Evolutionary conservation across 2,797 vertebrate species (phyloP).

Genomic region (Meda fulgida): DNA sequence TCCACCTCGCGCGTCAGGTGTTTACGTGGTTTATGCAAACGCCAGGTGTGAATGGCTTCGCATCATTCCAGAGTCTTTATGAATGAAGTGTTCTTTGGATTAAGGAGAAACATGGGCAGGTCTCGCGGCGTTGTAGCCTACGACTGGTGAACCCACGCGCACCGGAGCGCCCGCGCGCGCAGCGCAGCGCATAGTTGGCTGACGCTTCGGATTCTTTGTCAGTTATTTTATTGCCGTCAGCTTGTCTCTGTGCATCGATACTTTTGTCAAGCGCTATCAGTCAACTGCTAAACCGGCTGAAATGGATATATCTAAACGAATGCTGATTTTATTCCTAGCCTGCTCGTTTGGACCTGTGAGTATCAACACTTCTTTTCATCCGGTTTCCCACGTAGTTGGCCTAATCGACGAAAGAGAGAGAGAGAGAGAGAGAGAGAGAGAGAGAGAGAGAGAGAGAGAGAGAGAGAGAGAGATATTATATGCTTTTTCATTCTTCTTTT

Average conservation of each 20-base stretch:
- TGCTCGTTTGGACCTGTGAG: constrained; percentile 57
- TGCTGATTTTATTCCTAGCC: constrained; percentile 48
- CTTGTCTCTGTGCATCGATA: neutral
- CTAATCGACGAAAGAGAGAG: constrained; percentile 1
- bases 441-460: too few relatives aligned
- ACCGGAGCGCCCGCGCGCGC: constrained; percentile 3
- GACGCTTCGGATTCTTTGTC: constrained; percentile 22
- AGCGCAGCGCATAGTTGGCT: constrained; percentile 16
- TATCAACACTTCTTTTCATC: constrained; percentile 15
- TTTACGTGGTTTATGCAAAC: neutral
- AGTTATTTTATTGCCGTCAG: constrained; percentile 15
- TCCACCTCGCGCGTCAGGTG: neutral
- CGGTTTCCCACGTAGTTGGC: neutral
- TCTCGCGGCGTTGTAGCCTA: neutral
- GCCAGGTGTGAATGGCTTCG: neutral
- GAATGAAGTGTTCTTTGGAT: constrained; percentile 7
- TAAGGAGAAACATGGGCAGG: neutral
- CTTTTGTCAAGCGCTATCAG: neutral
- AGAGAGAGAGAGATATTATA: too few relatives aligned
- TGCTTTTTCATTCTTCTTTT: neutral
- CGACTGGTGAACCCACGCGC: constrained; percentile 12
- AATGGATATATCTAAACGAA: constrained; percentile 49
- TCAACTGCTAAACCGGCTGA: neutral
- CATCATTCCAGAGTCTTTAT: neutral
- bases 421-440: too few relatives aligned